Conservation (phyloP, 35 echinoderm and acorn worm species). For the Eucidaris tribuloides region DNA sequence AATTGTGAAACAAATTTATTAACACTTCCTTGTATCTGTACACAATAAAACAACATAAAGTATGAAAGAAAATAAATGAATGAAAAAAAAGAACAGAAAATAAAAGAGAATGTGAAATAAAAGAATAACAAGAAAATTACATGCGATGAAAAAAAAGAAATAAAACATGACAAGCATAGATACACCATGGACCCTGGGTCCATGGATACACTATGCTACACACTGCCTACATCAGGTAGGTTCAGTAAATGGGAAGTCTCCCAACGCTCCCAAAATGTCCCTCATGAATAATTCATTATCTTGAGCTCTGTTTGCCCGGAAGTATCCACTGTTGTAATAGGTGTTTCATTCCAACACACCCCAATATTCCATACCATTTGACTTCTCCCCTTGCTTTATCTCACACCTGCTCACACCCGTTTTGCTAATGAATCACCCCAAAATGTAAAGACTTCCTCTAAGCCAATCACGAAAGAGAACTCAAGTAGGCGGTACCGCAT, state of each 20-base stretch:
- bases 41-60: no score
- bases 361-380: background rate
- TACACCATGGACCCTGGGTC: background rate
- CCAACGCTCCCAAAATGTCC: background rate
- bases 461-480: background rate
- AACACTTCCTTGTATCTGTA: no score
- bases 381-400: background rate
- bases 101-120: background rate
- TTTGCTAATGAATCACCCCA: background rate
- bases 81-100: background rate
- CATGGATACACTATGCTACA: background rate
- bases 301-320: background rate
- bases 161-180: background rate
- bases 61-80: background rate
- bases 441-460: background rate
- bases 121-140: background rate
- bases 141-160: background rate
- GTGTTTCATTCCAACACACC: background rate
- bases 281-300: background rate
- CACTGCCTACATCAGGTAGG: background rate
- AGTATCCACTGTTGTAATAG: background rate
- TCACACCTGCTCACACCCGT: background rate
- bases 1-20: no score
- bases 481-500: no score
- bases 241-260: background rate